Percentiles rank a stretch among this genome's conserved stretches.
Evolutionary conservation across 2,113 vertebrate genomes (phyloP).

Genomic region (Oncorhynchus nerka): DNA sequence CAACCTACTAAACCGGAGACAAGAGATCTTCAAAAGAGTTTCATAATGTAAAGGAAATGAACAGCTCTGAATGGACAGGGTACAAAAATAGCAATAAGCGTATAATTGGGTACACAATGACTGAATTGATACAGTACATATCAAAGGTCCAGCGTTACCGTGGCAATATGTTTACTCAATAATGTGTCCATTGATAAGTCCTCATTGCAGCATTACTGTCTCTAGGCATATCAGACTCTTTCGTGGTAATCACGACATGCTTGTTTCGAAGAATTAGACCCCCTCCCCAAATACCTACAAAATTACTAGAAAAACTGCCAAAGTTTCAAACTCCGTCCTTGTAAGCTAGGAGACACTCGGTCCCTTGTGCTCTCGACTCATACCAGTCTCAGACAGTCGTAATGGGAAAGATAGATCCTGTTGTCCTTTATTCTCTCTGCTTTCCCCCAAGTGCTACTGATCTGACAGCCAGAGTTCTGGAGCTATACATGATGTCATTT

Average conservation of each 20-base stretch:
- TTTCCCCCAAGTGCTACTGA: conserved; percentile 30
- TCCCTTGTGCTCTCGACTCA: background rate
- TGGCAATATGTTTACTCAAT: background rate
- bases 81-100: background rate
- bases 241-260: too few relatives aligned
- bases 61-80: background rate
- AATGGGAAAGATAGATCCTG: background rate
- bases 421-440: background rate
- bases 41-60: background rate
- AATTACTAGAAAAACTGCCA: background rate
- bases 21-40: background rate
- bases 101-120: background rate
- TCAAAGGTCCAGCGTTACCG: background rate
- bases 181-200: background rate
- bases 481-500: conserved; percentile 66
- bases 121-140: background rate
- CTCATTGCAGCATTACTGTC: background rate
- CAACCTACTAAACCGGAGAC: background rate
- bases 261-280: too few relatives aligned
- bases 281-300: background rate
- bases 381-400: conserved; percentile 1
- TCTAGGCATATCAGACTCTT: background rate
- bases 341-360: background rate
- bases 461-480: conserved; percentile 50
- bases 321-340: background rate